Evolutionary conservation across 2,888 invertebrate species (phyloP).

Genomic region (Theodoxus fluviatilis): DNA sequence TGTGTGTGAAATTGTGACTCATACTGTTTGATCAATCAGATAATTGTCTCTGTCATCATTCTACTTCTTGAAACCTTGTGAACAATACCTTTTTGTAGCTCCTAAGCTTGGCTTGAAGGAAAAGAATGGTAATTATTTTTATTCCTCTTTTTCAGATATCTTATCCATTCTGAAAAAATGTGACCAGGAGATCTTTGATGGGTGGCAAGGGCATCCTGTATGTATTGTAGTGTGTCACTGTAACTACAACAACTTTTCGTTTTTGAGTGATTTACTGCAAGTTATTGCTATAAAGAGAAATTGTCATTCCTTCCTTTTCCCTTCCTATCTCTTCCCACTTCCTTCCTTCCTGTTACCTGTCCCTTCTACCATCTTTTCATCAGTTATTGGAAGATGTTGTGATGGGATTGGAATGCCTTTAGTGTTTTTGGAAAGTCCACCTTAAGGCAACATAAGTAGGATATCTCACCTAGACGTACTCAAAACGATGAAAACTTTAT

Average conservation of each 20-base stretch:
- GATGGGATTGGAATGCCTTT: no score
- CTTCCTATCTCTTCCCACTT: no score
- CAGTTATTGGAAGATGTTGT: neutral
- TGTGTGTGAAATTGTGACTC: neutral
- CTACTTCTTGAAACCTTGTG: neutral
- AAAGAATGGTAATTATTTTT: neutral
- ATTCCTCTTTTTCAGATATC: slow-evolving; percentile 38
- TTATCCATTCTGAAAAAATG: slow-evolving; percentile 43
- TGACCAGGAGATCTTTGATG: slow-evolving; percentile 50
- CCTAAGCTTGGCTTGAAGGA: neutral
- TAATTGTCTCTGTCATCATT: neutral
- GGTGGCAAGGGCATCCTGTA: slow-evolving; percentile 44
- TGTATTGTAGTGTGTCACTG: slow-evolving; percentile 11
- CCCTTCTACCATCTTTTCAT: neutral
- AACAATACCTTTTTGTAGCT: neutral
- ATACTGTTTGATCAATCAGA: neutral
- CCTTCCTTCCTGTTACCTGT: neutral
- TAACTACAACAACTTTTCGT: slow-evolving; percentile 1
- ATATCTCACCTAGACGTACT: no score
- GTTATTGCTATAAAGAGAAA: no score
- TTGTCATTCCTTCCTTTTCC: no score
- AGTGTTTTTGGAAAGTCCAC: no score
- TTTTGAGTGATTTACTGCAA: no score
- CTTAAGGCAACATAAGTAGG: no score
- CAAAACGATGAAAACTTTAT: no score